These are phyloP conservation scores for Physeter macrocephalus DNA, from an alignment of 2,113 vertebrate genomes.

Conservation along the genomic window DNA sequence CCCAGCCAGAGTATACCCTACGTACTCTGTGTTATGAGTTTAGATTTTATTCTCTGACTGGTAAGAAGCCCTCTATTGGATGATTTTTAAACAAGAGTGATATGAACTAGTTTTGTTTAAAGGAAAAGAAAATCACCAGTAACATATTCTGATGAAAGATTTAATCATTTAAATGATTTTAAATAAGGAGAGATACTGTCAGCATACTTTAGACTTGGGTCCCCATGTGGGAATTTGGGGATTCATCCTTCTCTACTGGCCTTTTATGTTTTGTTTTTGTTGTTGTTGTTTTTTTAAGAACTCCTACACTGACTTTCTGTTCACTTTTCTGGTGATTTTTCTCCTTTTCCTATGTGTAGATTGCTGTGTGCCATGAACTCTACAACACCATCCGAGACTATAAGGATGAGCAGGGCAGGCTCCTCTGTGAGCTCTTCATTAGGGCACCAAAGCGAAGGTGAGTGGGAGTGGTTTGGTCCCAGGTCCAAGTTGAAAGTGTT, in stretches of 20 bases:
- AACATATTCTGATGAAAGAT: not conserved
- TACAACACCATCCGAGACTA: conserved; percentile 98
- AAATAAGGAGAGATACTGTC: not conserved
- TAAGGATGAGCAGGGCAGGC: conserved; percentile 97
- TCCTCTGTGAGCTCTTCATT: conserved; percentile 97
- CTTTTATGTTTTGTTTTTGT: conserved; percentile 8
- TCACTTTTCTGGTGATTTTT: not conserved
- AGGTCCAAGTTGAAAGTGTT: not conserved
- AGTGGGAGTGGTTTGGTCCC: not conserved
- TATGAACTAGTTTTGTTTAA: conserved; percentile 4
- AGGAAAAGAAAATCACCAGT: not conserved
- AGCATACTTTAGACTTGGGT: not conserved
- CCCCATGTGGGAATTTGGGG: not conserved
- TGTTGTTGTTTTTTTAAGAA: not conserved
- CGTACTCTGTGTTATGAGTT: not conserved
- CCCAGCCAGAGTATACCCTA: not conserved
- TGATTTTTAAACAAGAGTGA: not conserved
- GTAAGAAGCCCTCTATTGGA: not conserved
- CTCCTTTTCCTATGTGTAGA: conserved; percentile 79
- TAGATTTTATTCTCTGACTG: not conserved
- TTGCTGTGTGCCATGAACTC: conserved; percentile 97
- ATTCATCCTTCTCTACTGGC: not conserved
- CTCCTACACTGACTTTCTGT: not conserved
- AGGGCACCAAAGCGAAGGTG: conserved; percentile 97
- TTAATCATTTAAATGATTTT: not conserved